phyloP scores from a whole-genome alignment of 2,888 invertebrate species.

The Omphaloscelis lunosa region DNA sequence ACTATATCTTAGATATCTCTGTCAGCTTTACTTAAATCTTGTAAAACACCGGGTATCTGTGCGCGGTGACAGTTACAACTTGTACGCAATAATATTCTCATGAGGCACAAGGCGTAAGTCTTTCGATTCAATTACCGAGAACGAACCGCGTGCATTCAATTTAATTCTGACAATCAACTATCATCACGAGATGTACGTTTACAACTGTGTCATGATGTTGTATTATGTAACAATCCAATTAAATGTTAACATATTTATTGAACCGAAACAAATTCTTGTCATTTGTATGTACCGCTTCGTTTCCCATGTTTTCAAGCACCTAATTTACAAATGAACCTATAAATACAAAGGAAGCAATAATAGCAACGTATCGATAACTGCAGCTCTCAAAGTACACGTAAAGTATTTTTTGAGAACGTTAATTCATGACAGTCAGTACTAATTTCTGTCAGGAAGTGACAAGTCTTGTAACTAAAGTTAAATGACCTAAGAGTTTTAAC shows the following conservation, averaged over 20 bases:
- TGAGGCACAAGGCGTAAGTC: slow-evolving; percentile 54
- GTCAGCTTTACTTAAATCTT: slow-evolving; percentile 23
- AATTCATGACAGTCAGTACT: background rate
- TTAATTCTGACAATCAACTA: slow-evolving; percentile 82
- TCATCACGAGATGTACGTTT: slow-evolving; percentile 60
- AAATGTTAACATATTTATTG: slow-evolving; percentile 43
- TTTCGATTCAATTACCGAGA: slow-evolving; percentile 78
- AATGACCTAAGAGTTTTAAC: slow-evolving; percentile 17
- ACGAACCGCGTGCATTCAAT: slow-evolving; percentile 80
- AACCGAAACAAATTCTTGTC: slow-evolving; percentile 30
- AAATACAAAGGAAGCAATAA: slow-evolving; percentile 5
- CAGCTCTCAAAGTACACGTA: background rate
- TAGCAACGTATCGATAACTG: background rate
- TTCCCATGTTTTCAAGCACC: slow-evolving; percentile 9
- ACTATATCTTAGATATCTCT: slow-evolving; percentile 36
- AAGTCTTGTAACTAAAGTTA: background rate
- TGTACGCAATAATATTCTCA: slow-evolving; percentile 59
- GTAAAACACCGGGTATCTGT: slow-evolving; percentile 36
- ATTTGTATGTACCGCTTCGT: slow-evolving; percentile 14
- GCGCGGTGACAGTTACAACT: slow-evolving; percentile 51
- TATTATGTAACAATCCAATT: slow-evolving; percentile 56
- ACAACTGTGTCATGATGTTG: slow-evolving; percentile 49
- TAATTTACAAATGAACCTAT: slow-evolving; percentile 24
- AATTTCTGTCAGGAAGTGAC: background rate
- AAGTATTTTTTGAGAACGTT: slow-evolving; percentile 4